Base-by-base conservation (phyloP, 2,113 vertebrate species). In the Taxidea taxus region DNA sequence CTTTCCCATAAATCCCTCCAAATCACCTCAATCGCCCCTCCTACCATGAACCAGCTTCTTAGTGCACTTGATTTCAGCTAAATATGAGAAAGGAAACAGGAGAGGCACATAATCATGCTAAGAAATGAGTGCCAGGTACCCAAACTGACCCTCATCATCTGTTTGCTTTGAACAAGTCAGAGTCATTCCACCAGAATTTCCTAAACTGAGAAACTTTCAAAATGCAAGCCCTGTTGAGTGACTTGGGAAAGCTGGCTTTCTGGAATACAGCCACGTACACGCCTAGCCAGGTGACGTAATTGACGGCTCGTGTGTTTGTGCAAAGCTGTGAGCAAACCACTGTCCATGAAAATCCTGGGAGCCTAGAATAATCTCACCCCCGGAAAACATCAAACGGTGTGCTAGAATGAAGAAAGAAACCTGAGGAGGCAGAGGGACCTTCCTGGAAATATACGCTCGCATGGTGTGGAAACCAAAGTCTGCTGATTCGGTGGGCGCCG, bases 251-350 rank as follows among this genome's bases (percentile, higher is more conserved):
- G 60, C 16, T 37, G 39, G 44, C 42, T 29, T 42, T 31, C 14
- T 1, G 13, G 4, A 64, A 18, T 6, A 15, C 6, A 34, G 37
- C 20, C 0, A 0, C 12, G 27, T 1, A 27, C n/a, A 20, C 9
- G 2, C n/a, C 27, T 13, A 29, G 7, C 8, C n/a, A 44, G 23
- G 8, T 29, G n/a, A 20, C 9, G 14, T 27, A 4, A 6, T 1
- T 20, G n/a, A 18, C 25, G 0, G 11, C 15, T 2, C 0, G 3
- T 15, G 14, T 20, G 7, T 23, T n/a, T 27, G 0, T 1, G 27
- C 20, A 12, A 34, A 21, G 13, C 11, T 64, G 31, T 3, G 1
- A 47, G 77, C 29, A 68, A 81, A 18, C 14, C 44, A 37, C n/a
- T 4, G 0, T 3, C 8, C 20, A 3, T 8, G 37, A 34, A 47